A percentile compares a stretch with the other conserved stretches of the same genome.
Conservation (phyloP, 2,888 invertebrate species). For the Chymomyza fuscimana region DNA sequence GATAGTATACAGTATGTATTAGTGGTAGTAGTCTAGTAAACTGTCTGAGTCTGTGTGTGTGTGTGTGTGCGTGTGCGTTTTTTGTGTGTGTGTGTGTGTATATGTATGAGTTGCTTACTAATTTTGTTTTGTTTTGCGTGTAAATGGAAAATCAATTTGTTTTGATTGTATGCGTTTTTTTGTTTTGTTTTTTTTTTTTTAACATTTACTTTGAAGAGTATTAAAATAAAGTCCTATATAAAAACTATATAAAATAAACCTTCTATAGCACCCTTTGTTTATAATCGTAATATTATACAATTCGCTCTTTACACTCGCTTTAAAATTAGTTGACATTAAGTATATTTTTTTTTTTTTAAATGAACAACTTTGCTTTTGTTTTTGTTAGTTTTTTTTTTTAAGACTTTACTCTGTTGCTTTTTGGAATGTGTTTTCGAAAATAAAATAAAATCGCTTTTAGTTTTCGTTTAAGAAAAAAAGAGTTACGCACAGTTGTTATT, state of each 20-base stretch:
- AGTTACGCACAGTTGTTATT: not conserved
- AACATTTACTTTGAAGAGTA: conserved; percentile 47
- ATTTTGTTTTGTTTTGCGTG: conserved; percentile 46
- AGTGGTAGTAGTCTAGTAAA: not conserved
- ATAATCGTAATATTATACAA: conserved; percentile 41
- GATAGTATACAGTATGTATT: conserved; percentile 7
- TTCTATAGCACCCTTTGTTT: conserved; percentile 75
- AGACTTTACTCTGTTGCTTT: conserved; percentile 74
- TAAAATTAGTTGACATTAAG: not conserved
- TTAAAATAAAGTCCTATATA: conserved; percentile 50
- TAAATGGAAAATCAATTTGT: conserved; percentile 66
- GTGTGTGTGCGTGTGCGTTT: conserved; percentile 32
- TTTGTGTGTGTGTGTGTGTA: conserved; percentile 31
- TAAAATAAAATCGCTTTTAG: conserved; percentile 44
- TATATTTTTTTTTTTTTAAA: conserved; percentile 54
- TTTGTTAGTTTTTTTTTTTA: conserved; percentile 53
- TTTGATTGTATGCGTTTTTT: conserved; percentile 32
- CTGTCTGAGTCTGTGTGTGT: conserved; percentile 45
- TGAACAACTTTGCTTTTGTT: conserved; percentile 67
- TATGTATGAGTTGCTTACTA: conserved; percentile 42
- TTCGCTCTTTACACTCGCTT: not conserved
- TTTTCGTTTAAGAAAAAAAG: conserved; percentile 17
- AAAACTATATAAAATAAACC: conserved; percentile 72
- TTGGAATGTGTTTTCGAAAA: conserved; percentile 71
- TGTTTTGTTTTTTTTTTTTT: conserved; percentile 30